Base-by-base conservation (phyloP, 2,888 invertebrate genomes). In the Colletes collaris region DNA sequence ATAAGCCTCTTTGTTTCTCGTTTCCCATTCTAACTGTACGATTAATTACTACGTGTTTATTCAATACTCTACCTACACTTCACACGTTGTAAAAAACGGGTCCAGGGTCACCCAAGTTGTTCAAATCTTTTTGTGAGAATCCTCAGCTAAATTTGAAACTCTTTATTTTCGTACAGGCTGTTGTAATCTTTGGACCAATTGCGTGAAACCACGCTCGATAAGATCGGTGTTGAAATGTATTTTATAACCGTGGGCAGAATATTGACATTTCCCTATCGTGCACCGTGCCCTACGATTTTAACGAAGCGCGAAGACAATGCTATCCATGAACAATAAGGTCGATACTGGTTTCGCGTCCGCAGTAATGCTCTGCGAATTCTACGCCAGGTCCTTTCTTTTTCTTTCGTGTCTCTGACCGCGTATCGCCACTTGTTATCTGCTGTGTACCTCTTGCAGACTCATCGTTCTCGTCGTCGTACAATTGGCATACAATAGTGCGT, bases 401-500 rank as follows among this genome's bases (percentile, higher is more conserved):
- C 67, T 49, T 53, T 49, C 60, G 65, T 60, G 55, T 79, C 73
- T 56, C 60, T 52, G 59, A 27, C 58, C 53, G 52, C 76, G 68
- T 81, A 78, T 82, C 77, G 76, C 75, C 64, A 66, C 79, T 78
- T 76, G 83, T 75, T 81, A 84, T 86, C 80, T 81, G 50, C 59
- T 19, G 56, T 79, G 80, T 66, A 79, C 79, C 64, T 56, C 55
- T 65, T 64, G 64, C 71, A 55, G 70, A 46, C 79, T 64, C 78
- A 82, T 76, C 82, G 72, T 63, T 72, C 80, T 63, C 67, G 59
- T 56, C 73, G 69, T 67, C 63, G 72, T 76, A 75, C 74, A 79
- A 84, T 81, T 83, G 76, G 81, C 79, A 84, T 83, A 84, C 83
- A 84, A 84, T 84, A 82, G 81, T 76, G 77, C 81, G 84, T 84